phyloP scores from a whole-genome alignment of 2,888 invertebrate genomes.

The Hydrotaea cyrtoneurina region DNA sequence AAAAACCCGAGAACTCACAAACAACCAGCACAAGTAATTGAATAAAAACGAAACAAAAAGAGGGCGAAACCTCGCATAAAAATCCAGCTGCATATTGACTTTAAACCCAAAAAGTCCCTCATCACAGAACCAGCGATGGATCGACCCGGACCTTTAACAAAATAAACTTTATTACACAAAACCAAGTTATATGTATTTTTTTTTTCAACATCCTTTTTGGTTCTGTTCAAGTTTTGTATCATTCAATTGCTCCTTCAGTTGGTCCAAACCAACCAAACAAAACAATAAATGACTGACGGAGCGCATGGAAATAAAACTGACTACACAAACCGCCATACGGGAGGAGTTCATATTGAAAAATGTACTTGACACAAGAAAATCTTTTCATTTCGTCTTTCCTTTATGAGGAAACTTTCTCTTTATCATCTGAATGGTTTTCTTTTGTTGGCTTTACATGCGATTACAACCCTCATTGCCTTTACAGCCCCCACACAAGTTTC shows the following conservation, averaged over 20 bases:
- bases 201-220: not conserved
- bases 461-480: not conserved
- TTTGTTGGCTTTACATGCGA: not conserved
- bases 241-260: not conserved
- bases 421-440: too few species aligned
- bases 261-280: not conserved
- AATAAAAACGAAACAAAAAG: not conserved
- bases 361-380: not conserved
- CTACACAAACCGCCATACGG: not conserved
- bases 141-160: not conserved
- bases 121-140: not conserved
- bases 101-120: not conserved
- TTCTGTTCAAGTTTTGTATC: not conserved
- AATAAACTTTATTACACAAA: not conserved
- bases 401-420: not conserved
- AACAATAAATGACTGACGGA: not conserved
- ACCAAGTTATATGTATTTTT: not conserved
- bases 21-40: too few species aligned
- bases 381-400: not conserved
- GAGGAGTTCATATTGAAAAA: not conserved
- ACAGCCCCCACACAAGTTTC: not conserved
- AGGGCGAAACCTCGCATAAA: not conserved
- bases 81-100: not conserved
- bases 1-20: not conserved
- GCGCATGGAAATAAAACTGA: not conserved